These are phyloP conservation scores for Cenopis cana DNA, from an alignment of 2,888 invertebrate genomes.

Conservation along the genomic window DNA sequence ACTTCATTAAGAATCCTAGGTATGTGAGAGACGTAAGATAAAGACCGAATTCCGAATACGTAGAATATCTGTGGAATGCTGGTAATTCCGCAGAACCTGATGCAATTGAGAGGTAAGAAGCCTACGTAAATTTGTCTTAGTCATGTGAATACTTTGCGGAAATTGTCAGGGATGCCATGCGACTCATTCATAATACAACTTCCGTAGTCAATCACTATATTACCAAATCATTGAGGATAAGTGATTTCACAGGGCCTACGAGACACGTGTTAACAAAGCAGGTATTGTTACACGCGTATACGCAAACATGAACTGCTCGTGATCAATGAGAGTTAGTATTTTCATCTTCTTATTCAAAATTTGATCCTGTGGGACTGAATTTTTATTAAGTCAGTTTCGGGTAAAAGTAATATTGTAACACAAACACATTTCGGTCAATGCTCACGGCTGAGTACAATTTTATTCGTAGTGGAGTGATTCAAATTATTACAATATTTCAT, in stretches of 20 bases:
- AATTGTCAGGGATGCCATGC: conserved; percentile 34
- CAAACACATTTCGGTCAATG: background rate
- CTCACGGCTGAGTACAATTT: background rate
- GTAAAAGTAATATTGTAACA: background rate
- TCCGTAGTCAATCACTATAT: conserved; percentile 24
- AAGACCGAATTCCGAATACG: conserved; percentile 65
- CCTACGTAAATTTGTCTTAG: background rate
- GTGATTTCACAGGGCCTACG: background rate
- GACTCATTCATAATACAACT: conserved; percentile 50
- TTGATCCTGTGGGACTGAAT: background rate
- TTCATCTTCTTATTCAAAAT: background rate
- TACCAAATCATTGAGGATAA: conserved; percentile 27
- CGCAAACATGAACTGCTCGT: too few relatives aligned
- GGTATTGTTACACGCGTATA: too few relatives aligned
- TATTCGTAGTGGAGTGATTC: too few relatives aligned
- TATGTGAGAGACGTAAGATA: conserved; percentile 58
- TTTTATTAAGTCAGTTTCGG: background rate
- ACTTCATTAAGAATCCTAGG: conserved; percentile 58
- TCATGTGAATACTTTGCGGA: conserved; percentile 13
- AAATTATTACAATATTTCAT: too few relatives aligned
- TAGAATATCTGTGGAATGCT: conserved; percentile 28
- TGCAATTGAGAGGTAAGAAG: conserved; percentile 16
- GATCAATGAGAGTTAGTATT: background rate
- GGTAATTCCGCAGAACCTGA: conserved; percentile 10
- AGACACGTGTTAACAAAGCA: background rate